Conservation (phyloP, 2,113 vertebrate genomes). For the Hiodon tergisus region DNA sequence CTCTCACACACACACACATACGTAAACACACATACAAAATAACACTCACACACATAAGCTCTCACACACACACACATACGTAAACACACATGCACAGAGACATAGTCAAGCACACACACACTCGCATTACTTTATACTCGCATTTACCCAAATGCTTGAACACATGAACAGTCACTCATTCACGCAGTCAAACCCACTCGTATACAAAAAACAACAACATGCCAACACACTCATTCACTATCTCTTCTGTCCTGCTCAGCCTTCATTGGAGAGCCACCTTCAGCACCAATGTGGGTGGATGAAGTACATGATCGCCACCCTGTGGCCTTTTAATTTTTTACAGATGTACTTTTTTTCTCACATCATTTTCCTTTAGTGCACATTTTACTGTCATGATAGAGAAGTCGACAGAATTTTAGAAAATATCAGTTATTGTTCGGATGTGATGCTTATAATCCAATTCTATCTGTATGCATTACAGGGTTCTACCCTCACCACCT, state of each 20-base stretch:
- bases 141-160: background rate
- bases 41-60: background rate
- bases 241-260: background rate
- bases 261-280: background rate
- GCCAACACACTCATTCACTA: background rate
- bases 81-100: background rate
- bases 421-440: no score
- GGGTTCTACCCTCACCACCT: no score
- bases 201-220: no score
- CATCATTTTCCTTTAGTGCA: background rate
- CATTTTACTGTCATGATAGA: background rate
- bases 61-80: background rate
- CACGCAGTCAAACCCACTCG: no score
- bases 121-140: no score
- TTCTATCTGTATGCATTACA: no score
- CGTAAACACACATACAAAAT: background rate
- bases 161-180: background rate
- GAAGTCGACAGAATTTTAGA: background rate
- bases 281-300: background rate
- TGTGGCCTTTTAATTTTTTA: constrained; percentile 7
- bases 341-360: background rate
- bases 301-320: constrained; percentile 21
- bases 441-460: no score
- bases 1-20: background rate
- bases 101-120: background rate